These are phyloP conservation scores for Lepus oiostolus DNA, from an alignment of 2,797 vertebrate genomes.

Conservation along the genomic window DNA sequence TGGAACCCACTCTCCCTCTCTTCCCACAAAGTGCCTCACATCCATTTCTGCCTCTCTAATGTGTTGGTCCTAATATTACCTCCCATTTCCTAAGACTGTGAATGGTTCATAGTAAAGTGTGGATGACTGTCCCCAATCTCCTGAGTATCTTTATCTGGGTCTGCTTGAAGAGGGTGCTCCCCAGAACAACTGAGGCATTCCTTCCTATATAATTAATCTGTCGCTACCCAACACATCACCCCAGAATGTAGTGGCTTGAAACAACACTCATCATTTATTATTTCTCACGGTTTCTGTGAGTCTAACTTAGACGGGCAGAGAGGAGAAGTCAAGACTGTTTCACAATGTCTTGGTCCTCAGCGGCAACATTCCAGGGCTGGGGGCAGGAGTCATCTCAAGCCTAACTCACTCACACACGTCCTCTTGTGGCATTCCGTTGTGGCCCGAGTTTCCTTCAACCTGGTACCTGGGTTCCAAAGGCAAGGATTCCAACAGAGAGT, in stretches of 20 bases:
- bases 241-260: background rate
- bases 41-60: constrained; percentile 4
- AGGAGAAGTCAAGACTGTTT: background rate
- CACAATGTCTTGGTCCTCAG: background rate
- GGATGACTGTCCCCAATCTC: constrained; percentile 13
- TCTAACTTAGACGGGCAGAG: background rate
- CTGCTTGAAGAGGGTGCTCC: background rate
- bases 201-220: constrained; percentile 13
- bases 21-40: background rate
- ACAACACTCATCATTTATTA: background rate
- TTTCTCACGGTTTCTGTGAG: constrained; percentile 27
- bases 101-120: constrained; percentile 61
- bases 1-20: background rate
- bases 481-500: background rate
- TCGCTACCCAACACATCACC: background rate
- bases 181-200: background rate
- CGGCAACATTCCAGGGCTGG: background rate
- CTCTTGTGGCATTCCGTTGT: background rate
- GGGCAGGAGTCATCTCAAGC: background rate
- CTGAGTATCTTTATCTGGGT: constrained; percentile 13
- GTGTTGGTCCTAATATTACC: background rate
- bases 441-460: background rate
- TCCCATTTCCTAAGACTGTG: background rate
- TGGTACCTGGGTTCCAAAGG: background rate
- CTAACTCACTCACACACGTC: too few relatives aligned